Conservation (phyloP, 2,113 vertebrate species). For the Shinisaurus crocodilurus region DNA sequence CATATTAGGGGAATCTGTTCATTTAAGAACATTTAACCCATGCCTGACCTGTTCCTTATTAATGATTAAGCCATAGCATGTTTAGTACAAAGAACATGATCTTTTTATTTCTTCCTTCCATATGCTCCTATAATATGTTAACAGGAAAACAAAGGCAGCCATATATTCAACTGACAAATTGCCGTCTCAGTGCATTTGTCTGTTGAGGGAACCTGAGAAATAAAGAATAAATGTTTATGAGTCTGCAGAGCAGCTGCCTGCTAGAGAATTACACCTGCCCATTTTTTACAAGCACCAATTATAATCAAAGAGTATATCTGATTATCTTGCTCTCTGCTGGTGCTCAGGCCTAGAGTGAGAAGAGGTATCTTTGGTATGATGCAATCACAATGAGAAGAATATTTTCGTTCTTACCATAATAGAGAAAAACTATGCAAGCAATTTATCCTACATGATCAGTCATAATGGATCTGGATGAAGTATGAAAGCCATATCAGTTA, state of each 20-base stretch:
- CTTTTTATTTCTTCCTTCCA: not conserved
- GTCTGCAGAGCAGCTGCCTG: not conserved
- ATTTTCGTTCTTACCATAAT: not conserved
- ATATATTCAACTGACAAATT: constrained; percentile 18
- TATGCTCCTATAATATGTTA: not conserved
- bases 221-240: constrained; percentile 3
- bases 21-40: not conserved
- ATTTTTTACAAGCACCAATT: constrained; percentile 1
- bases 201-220: not conserved
- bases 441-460: not conserved
- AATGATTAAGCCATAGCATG: constrained; percentile 9
- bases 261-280: constrained; percentile 16
- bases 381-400: not conserved
- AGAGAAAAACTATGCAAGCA: not conserved
- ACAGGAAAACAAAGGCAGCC: not conserved
- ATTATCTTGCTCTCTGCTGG: not conserved
- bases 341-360: not conserved
- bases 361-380: not conserved
- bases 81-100: constrained; percentile 15
- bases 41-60: not conserved
- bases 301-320: constrained; percentile 7
- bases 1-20: not conserved
- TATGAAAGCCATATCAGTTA: not conserved
- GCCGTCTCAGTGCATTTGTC: not conserved
- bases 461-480: not conserved